These are phyloP conservation scores for Crambe crambe DNA, from an alignment of 37 sponge, comb jelly and placozoan species.

Conservation along the genomic window DNA sequence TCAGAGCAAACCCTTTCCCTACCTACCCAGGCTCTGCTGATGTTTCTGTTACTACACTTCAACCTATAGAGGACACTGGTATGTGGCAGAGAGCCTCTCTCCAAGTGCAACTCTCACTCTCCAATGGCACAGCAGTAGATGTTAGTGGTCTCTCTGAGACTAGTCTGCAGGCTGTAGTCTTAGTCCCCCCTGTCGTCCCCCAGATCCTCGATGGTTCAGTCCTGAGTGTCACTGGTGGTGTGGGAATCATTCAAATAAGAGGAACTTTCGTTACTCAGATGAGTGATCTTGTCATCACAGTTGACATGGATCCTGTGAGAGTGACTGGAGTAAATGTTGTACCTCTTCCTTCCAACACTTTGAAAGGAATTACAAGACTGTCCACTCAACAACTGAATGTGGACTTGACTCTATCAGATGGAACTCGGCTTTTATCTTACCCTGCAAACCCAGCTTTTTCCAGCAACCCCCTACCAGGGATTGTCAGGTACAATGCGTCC, in stretches of 20 bases:
- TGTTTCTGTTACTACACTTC: neutral
- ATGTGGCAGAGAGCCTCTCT: conserved; percentile 40
- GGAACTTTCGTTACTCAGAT: conserved; percentile 11
- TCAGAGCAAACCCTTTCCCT: conserved; percentile 42
- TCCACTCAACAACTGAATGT: conserved; percentile 6
- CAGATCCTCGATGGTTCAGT: conserved; percentile 1
- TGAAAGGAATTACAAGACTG: conserved; percentile 24
- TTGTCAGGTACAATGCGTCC: conserved; percentile 15
- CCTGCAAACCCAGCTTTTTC: neutral
- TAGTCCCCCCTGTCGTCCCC: neutral
- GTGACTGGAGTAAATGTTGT: conserved; percentile 8
- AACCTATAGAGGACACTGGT: conserved; percentile 21
- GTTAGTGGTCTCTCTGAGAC: conserved; percentile 1
- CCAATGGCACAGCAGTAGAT: conserved; percentile 5
- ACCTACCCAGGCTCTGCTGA: conserved; percentile 31
- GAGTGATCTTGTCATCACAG: neutral
- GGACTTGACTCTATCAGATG: conserved; percentile 31
- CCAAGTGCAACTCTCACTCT: conserved; percentile 10
- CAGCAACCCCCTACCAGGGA: neutral
- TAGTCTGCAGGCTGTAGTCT: neutral
- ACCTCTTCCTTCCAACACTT: conserved; percentile 22
- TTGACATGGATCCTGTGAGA: conserved; percentile 3
- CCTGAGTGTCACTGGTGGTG: conserved; percentile 5
- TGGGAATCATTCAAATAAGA: neutral
- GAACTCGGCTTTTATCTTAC: conserved; percentile 19